Evolutionary conservation across 23 tunicate genomes (phyloP).

Genomic region (Phallusia fumigata): DNA sequence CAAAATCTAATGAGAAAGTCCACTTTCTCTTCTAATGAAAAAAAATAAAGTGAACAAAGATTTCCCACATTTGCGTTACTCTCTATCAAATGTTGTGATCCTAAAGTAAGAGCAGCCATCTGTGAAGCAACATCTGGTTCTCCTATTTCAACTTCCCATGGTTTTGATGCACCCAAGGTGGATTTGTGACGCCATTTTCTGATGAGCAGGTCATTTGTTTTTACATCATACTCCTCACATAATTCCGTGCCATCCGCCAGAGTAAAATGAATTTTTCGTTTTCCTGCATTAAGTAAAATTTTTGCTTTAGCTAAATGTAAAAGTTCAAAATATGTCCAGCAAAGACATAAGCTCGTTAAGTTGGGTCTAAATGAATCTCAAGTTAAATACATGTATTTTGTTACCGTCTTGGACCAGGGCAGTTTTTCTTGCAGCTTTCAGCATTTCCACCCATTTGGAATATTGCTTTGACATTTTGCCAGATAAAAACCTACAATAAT

Average conservation of each 20-base stretch:
- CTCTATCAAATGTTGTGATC: constrained; percentile 37
- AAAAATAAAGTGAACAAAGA: not conserved
- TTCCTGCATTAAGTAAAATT: constrained; percentile 28
- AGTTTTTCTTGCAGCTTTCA: constrained; percentile 74
- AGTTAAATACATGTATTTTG: not conserved
- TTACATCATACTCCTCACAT: constrained; percentile 85
- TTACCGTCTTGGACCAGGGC: constrained; percentile 83
- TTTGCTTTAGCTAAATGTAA: not conserved
- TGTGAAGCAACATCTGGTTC: constrained; percentile 45
- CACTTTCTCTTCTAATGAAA: too few species aligned
- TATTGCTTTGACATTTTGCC: not conserved
- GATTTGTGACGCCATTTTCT: constrained; percentile 83
- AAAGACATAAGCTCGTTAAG: too few species aligned
- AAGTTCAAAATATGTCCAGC: too few species aligned
- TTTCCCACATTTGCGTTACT: constrained; percentile 48
- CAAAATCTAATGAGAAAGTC: too few species aligned
- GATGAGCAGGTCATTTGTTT: constrained; percentile 68
- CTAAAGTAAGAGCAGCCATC: constrained; percentile 43
- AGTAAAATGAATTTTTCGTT: constrained; percentile 76
- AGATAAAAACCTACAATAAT: too few species aligned
- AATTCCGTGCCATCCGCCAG: constrained; percentile 69
- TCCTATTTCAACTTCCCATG: constrained; percentile 87
- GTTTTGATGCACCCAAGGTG: constrained; percentile 60
- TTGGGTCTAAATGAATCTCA: too few species aligned
- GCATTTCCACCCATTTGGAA: constrained; percentile 68